Evolutionary conservation across 1,140 invertebrate species (phyloP), one percentile per base, ranked within the genome.

Genomic region (Drosophila fuyamai): DNA sequence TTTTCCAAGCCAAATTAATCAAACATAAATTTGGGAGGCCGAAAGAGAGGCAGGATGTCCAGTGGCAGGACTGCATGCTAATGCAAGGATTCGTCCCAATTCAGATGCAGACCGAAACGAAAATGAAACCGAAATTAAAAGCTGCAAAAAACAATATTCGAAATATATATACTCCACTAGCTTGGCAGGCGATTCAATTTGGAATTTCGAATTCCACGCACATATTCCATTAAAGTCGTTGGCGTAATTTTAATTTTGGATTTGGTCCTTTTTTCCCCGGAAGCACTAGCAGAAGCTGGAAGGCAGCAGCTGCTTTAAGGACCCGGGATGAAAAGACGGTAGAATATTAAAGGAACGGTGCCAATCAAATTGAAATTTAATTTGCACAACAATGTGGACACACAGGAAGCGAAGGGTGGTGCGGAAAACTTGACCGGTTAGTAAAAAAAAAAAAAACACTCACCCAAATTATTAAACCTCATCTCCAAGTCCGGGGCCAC

Each of bases 351-450:
- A 73, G 63, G 40, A 71, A 65, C 44, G 61, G 70, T 61, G 58
- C 70, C 82, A 88, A 88, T 86, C 82, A 88, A 88, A 86, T 79
- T 68, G 83, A 88, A 86, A 86, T 86, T 86, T 76, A 88, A 86
- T 86, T 86, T 86, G 59, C 79, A 76, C 82, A 86, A 85, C 70
- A 85, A 81, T 81, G 74, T 54, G 38, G 63, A 40, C 18, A 18
- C 43, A 55, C 8, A 13, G 36, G 23, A 32, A 32, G 0, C 2
- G 29, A 7, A 32, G 59, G 36, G 23, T n/a, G 16, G 27, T 48
- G 44, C n/a, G 10, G 14, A 5, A 29, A 46, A 41, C 59, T 71
- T 71, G 67, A 70, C 67, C 67, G 51, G 27, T 36, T 23, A 23
- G 23, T 23, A 23, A 23, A 23, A n/a, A 10, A 73, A 56, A 16